Base-by-base conservation (phyloP, 1,140 invertebrate genomes). In the Liolophura sinensis region DNA sequence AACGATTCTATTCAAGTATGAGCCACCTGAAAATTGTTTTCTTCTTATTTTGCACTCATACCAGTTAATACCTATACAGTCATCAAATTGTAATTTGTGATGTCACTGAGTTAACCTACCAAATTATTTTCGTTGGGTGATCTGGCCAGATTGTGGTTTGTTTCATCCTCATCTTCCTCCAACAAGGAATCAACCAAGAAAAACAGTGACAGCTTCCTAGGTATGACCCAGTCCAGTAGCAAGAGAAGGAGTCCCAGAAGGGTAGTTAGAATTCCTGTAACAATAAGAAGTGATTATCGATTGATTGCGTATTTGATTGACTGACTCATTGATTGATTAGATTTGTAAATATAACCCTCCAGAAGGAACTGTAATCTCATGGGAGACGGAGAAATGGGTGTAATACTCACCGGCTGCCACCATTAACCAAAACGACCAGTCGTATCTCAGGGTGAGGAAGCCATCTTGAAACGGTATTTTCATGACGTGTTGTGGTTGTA, bases 391-490 rank as follows among this genome's bases (percentile, higher is more conserved):
- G 7, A 54, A 54, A 5, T 54, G 24, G 24, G 12, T 20, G 18
- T 40, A 40, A 40, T 22, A 62, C 72, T 67, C 60, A 81, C 79
- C 79, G 46, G 77, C 51, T 0, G 64, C 64, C 11, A 78, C 49
- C 12, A 67, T 62, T 7, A 77, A 55, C 76, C 76, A 81, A 66
- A 77, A 81, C 54, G 73, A 76, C 66, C 75, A 77, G 12, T 75
- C 78, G 60, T 79, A 81, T 24, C 58, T 49, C 0, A 74, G 62
- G 6, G 52, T 62, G 6, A 81, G 66, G 5, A 69, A 58, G 1
- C 48, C 56, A n/a, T 77, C 72, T 6, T 67, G 69, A 51, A 75
- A 76, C 11, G 71, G 58, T 14, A 81, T 72, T 20, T 31, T 22
- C 15, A 81, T 56, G 1, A 67, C 48, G 27, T 67, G 52, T 9